Percentiles rank a stretch among this genome's conserved stretches.
These are phyloP conservation scores for Hippoglossus hippoglossus DNA, from an alignment of 2,797 vertebrate genomes.

Conservation along the genomic window DNA sequence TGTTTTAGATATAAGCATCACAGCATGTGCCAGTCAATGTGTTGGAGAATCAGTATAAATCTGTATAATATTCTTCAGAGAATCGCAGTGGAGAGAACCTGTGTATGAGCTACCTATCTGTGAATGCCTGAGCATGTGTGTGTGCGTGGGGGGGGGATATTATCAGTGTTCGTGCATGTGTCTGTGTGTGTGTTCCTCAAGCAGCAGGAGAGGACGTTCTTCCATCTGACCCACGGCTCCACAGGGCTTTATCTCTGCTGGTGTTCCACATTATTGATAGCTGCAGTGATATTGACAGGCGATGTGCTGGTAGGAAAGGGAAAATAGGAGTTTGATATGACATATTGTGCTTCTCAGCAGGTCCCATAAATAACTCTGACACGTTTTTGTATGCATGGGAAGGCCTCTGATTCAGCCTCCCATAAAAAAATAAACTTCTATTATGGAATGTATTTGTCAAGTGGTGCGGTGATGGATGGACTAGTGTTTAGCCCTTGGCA, in stretches of 20 bases:
- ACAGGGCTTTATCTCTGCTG: slow-evolving; percentile 88
- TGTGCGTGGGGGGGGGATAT: not conserved
- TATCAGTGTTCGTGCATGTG: slow-evolving; percentile 13
- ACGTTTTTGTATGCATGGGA: slow-evolving; percentile 99
- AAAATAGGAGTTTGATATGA: slow-evolving; percentile 99
- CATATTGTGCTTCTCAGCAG: slow-evolving; percentile 99
- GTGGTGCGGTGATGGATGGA: slow-evolving; percentile 99
- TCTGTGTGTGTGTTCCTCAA: slow-evolving; percentile 55
- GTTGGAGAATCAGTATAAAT: slow-evolving; percentile 8
- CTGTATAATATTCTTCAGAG: slow-evolving; percentile 9
- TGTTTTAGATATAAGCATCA: not conserved
- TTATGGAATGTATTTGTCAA: slow-evolving; percentile 99
- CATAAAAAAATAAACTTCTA: slow-evolving; percentile 99
- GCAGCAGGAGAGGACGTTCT: slow-evolving; percentile 84
- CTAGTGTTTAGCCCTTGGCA: slow-evolving; percentile 98
- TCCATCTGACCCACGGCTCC: slow-evolving; percentile 89
- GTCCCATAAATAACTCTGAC: slow-evolving; percentile 99
- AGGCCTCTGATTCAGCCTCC: slow-evolving; percentile 99
- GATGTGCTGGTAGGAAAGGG: slow-evolving; percentile 89
- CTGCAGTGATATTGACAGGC: slow-evolving; percentile 98
- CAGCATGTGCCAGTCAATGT: not conserved
- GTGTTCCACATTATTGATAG: slow-evolving; percentile 99
- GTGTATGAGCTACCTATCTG: slow-evolving; percentile 26
- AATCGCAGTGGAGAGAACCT: slow-evolving; percentile 12
- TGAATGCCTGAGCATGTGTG: slow-evolving; percentile 24